Base-by-base conservation (phyloP, 2,888 invertebrate genomes). In the Drosophila pseudotakahashii region DNA sequence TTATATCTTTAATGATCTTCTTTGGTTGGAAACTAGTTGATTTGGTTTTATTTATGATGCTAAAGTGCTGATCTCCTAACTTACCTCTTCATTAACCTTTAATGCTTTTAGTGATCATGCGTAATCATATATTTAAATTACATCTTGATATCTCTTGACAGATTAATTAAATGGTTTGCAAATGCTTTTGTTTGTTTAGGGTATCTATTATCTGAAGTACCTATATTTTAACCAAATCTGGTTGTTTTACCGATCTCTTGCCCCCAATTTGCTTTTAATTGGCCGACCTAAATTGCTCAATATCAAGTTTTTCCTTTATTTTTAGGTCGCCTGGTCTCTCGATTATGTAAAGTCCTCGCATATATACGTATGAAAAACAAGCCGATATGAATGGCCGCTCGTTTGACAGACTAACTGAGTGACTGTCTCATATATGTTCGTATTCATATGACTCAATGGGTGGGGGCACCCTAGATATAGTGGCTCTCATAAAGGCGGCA, bases 371-470 rank as follows among this genome's bases (percentile, higher is more conserved):
- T 60, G 42, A 42, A 60, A 57, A 53, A 52, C 14, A 11, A 16
- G 32, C 32, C 26, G 13, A 44, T 16, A 52, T 52, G 53, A 54
- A n/a, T 30, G 57, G 36, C 16, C 19, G n/a, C 26, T 19, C 30
- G 57, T 39, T 41, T 63, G 54, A 58, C 58, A 50, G 77, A 75
- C 42, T 62, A 58, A 63, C 75, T 73, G 59, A 77, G 23, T 53
- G 41, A 59, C 59, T 59, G 58, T 19, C 58, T 19, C 41, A 42
- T 34, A 59, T 34, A 42, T 42, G 9, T 42, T 53, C 23, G 34
- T 54, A 13, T 42, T 5, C 10, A 13, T 34, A 34, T 16, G 41
- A 41, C 7, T 54, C 7, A 4, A 32, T 42, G 53, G 32, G 54
- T 39, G 57, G 48, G 39, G 63, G 42, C 66, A 64, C 47, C 52